Base-by-base conservation (phyloP, 2,888 invertebrate species). In the Phalera bucephala region DNA sequence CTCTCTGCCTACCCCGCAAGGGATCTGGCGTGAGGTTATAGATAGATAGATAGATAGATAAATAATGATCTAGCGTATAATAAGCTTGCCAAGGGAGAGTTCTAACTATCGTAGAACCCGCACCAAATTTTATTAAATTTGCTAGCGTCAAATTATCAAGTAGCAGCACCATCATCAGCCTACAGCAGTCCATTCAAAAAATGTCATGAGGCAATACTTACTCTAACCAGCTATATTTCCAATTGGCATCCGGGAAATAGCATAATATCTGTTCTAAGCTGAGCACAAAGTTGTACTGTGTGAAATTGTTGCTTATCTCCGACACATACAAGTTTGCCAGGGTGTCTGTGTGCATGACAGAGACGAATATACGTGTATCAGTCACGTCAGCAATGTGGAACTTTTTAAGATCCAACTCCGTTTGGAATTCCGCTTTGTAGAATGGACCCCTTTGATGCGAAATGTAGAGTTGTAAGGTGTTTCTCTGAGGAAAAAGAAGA, bases 351-450 rank as follows among this genome's bases (percentile, higher is more conserved):
- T 97, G 96, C 73, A 94, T 94, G 33, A 95, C 95, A 59, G 96
- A 95, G 47, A 97, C 92, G 70, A 97, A 93, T 47, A 95, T 92
- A 80, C 95, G 92, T 60, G 93, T 93, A 57, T 94, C 94, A 0
- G 95, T 93, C 8, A 96, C 95, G 72, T 97, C 97, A 0, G 95
- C 95, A 31, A 97, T 93, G 72, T 95, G 95, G 75, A 94, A 96
- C 70, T 94, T 94, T 50, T 72, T 85, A 6, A 91, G 72, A 36
- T 93, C 91, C 30, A 94, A 71, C 49, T 93, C 92, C 0, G 94
- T 92, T 54, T 95, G 94, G 69, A 97, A 97, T 46, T 93, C 90
- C 0, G 96, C 95, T 58, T 91, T 91, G 37, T 91, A 81, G 76
- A 96, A 96, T 1, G 90, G 90, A 5, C 92, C 92, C 38, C 94